A percentile compares a stretch with the other conserved stretches of the same genome.
Conservation (phyloP, 2,888 invertebrate species). For the Drosophila fungiperda region DNA sequence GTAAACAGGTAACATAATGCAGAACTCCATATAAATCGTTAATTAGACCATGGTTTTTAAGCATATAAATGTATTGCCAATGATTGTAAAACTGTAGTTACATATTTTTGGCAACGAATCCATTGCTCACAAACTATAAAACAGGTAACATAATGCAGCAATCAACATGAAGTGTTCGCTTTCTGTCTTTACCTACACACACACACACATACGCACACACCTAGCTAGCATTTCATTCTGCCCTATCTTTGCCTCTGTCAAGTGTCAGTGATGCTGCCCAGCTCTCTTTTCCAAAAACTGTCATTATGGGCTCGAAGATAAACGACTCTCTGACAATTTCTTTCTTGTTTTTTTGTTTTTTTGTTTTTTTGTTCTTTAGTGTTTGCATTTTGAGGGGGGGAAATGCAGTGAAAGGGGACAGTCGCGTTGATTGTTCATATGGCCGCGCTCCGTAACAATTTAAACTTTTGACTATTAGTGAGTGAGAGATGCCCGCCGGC, state of each 20-base stretch:
- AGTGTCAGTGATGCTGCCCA: constrained; percentile 64
- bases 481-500: constrained; percentile 48
- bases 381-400: not conserved
- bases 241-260: constrained; percentile 30
- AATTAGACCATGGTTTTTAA: not conserved
- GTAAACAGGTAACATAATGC: too few species aligned
- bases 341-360: constrained; percentile 29
- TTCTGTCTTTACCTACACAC: not conserved
- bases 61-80: too few species aligned
- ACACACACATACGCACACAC: not conserved
- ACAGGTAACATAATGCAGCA: constrained; percentile 13
- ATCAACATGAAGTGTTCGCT: not conserved
- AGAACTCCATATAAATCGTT: too few species aligned
- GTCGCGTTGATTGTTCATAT: constrained; percentile 77
- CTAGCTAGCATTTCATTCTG: constrained; percentile 3
- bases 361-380: constrained; percentile 7
- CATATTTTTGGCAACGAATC: not conserved
- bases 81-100: not conserved
- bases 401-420: not conserved
- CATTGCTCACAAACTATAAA: not conserved
- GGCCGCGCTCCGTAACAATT: constrained; percentile 77
- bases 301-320: constrained; percentile 79
- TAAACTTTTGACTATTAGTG: constrained; percentile 81
- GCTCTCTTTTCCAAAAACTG: constrained; percentile 65
- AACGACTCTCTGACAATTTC: constrained; percentile 73